Evolutionary conservation across 2,888 invertebrate species (phyloP).

Genomic region (Suillia variegata): DNA sequence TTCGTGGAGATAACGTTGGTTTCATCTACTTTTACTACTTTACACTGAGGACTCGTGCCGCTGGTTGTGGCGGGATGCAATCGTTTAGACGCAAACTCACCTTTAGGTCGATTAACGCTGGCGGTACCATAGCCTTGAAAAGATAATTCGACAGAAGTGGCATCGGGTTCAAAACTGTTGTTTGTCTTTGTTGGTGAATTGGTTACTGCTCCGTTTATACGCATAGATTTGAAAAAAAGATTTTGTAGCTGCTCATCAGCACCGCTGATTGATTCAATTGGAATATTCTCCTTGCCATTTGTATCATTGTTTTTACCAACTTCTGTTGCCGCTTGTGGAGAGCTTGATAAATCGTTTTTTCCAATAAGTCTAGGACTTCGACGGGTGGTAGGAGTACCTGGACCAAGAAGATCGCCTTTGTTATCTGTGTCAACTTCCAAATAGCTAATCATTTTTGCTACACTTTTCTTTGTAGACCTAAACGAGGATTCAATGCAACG

Average conservation of each 20-base stretch:
- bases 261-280: conserved; percentile 13
- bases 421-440: conserved; percentile 16
- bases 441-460: conserved; percentile 22
- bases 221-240: conserved; percentile 52
- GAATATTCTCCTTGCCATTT: conserved; percentile 28
- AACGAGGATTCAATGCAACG: conserved; percentile 21
- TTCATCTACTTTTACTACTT: conserved; percentile 26
- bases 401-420: too few relatives aligned
- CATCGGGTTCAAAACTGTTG: conserved; percentile 20
- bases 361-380: conserved; percentile 30
- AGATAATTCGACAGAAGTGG: conserved; percentile 15
- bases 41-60: conserved; percentile 27
- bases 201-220: conserved; percentile 38
- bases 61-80: conserved; percentile 12
- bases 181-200: conserved; percentile 20
- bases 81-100: too few relatives aligned
- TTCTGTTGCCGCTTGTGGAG: neutral
- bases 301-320: neutral
- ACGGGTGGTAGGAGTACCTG: conserved; percentile 18
- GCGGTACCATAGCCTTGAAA: too few relatives aligned
- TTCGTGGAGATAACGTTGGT: conserved; percentile 37
- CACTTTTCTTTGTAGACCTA: conserved; percentile 19
- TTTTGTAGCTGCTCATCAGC: conserved; percentile 44
- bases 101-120: neutral
- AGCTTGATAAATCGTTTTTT: neutral